Conservation (phyloP, 1,140 invertebrate genomes). For the Geopemphigus sp. region DNA sequence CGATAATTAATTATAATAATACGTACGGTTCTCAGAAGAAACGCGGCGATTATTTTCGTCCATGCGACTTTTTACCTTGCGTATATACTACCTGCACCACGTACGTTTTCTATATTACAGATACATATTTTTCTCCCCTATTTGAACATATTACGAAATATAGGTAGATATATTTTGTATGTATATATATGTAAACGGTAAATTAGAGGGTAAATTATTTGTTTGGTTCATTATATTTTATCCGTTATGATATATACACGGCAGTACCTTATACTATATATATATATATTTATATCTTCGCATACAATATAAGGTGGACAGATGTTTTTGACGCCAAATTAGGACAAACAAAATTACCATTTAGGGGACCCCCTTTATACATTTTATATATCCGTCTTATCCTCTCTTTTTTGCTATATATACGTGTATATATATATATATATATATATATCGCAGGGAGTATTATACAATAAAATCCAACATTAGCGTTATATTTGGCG, state of each 20-base stretch:
- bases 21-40: not conserved
- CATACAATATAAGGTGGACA: slow-evolving; percentile 10
- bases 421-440: no score
- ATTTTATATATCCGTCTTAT: not conserved
- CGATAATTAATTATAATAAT: slow-evolving; percentile 25
- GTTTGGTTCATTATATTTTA: slow-evolving; percentile 37
- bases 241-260: slow-evolving; percentile 19
- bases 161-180: no score
- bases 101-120: not conserved
- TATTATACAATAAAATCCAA: no score
- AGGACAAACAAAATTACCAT: slow-evolving; percentile 38
- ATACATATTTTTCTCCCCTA: not conserved
- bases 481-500: no score
- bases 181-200: not conserved
- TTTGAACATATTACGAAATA: slow-evolving; percentile 11
- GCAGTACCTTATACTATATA: not conserved
- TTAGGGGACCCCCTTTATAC: not conserved
- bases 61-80: no score
- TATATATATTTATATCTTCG: not conserved
- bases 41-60: no score
- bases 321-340: slow-evolving; percentile 38
- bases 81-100: no score
- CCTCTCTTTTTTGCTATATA: no score
- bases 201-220: slow-evolving; percentile 27
- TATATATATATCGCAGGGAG: no score